Conservation (phyloP, 2,888 invertebrate genomes). For the Drosophila buzzatii region DNA sequence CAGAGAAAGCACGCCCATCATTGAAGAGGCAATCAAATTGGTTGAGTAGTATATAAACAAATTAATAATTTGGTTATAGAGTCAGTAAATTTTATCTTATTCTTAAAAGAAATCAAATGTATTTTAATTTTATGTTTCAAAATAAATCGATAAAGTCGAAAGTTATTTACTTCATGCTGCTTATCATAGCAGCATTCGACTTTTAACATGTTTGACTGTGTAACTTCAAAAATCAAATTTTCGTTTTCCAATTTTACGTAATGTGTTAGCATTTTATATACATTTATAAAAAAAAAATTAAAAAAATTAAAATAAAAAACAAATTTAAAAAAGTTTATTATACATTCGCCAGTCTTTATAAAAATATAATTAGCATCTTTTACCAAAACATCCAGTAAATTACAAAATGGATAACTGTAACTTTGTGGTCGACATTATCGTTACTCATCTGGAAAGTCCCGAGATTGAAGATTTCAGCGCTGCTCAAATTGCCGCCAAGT, state of each 20-base stretch:
- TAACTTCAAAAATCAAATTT: background rate
- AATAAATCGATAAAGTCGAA: background rate
- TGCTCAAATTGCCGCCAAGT: constrained; percentile 56
- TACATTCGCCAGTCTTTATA: background rate
- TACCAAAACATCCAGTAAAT: background rate
- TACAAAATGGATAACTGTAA: constrained; percentile 9
- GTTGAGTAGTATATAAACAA: background rate
- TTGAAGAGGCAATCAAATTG: background rate
- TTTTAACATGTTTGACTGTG: background rate
- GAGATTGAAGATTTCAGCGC: constrained; percentile 28
- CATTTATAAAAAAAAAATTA: background rate
- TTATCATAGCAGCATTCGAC: constrained; percentile 16
- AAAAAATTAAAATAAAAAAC: background rate
- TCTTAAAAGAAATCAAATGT: background rate
- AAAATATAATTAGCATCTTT: background rate
- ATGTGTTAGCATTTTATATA: too few species aligned
- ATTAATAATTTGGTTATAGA: background rate
- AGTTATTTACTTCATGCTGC: background rate
- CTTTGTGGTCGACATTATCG: constrained; percentile 73
- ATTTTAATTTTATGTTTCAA: background rate
- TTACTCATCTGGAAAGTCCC: constrained; percentile 61
- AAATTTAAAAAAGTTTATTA: background rate
- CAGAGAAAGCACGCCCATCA: background rate
- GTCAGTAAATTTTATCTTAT: constrained; percentile 21
- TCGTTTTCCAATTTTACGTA: background rate